These are phyloP conservation scores for Huso huso DNA, from an alignment of 2,797 vertebrate species.

Conservation along the genomic window DNA sequence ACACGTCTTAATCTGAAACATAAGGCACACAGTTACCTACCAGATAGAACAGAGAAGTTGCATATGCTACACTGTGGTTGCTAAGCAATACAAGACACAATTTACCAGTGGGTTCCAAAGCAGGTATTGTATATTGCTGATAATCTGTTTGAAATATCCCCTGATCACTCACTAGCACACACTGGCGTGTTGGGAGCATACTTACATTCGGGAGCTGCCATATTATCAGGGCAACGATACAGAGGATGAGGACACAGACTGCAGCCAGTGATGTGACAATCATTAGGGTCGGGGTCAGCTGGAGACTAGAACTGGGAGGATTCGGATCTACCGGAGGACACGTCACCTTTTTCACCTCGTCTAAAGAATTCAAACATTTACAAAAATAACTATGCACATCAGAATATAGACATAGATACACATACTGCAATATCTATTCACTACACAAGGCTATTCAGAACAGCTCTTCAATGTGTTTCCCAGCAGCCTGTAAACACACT, in stretches of 20 bases:
- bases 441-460: too few relatives aligned
- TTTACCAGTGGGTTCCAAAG: too few relatives aligned
- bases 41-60: conserved; percentile 10
- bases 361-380: too few relatives aligned
- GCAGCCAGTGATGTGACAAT: neutral
- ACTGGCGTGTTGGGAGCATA: neutral
- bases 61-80: neutral
- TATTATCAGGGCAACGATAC: neutral
- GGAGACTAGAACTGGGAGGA: neutral
- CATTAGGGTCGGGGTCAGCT: conserved; percentile 2
- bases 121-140: neutral
- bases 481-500: too few relatives aligned
- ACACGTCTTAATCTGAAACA: neutral
- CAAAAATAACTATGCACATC: too few relatives aligned
- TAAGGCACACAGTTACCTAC: neutral
- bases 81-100: too few relatives aligned
- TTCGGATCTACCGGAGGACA: too few relatives aligned
- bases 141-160: conserved; percentile 7
- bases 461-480: too few relatives aligned
- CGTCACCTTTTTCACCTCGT: too few relatives aligned
- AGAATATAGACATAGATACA: too few relatives aligned
- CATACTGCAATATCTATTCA: too few relatives aligned
- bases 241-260: conserved; percentile 2
- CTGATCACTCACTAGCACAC: conserved; percentile 9
- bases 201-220: conserved; percentile 9